Evolutionary conservation across 2,888 invertebrate genomes (phyloP), one percentile per base, ranked within the genome.

Genomic region (Furcula furcula): DNA sequence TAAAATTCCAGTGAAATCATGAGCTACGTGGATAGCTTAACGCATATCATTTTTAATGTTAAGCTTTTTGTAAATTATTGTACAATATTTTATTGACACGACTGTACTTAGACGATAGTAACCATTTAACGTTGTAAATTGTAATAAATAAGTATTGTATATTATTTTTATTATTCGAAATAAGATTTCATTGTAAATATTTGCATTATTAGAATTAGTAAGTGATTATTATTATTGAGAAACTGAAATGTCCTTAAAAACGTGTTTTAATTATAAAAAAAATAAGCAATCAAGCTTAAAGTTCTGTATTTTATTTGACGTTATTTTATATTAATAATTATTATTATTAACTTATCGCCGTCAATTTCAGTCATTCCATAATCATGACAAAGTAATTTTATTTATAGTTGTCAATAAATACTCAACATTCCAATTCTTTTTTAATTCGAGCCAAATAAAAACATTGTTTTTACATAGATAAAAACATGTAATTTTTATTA

Each of bases 31-130:
- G 44, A 62, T 79, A 83, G 84, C 86, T 84, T 88, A 56, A 84
- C 83, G 87, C 87, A 87, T 87, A 87, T 87, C 87, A 87, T 82
- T 82, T 80, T 76, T 70, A 73, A 28, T 28, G 50, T 54, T 77
- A 85, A 79, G 84, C 81, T 85, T 84, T 66, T 67, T 87, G 87
- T 87, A 87, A 85, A 87, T 86, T 83, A 81, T 84, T 88, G 87
- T 88, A 88, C 54, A 72, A 79, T 85, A 84, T 54, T 62, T 51
- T 73, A 79, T 65, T 62, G 64, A 66, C 70, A 69, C 71, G 79
- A 81, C 83, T 85, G 85, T 83, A 76, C 65, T 72, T 84, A 85
- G 78, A 55, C 49, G 49, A 56, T 73, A 76, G 64, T 57, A 60
- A 58, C 68, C 71, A 64, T 55, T 64, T 63, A 62, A 65, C 36